Base-by-base conservation (phyloP, 1,140 invertebrate genomes). In the Drosophila asahinai region DNA sequence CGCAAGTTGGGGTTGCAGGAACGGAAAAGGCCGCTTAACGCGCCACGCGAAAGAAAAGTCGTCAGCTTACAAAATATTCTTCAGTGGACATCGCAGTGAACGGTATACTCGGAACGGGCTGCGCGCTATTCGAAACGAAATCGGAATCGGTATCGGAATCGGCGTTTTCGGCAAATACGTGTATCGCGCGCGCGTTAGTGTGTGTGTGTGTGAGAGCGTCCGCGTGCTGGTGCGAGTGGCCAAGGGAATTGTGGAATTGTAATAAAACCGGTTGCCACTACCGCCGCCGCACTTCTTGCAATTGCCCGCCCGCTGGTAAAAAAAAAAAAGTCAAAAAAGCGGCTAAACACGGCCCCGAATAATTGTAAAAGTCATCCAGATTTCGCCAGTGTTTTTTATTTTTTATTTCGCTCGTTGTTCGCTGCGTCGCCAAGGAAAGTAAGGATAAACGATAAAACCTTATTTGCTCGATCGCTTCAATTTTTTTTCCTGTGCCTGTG, bases 401-500 rank as follows among this genome's bases (percentile, higher is more conserved):
- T 17, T 14, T 36, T 17, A 38, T 22, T 38, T 38, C 33, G 52
- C 2, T 17, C 52, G 52, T 38, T 36, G 27, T 33, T 36, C 33
- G 30, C 52, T 30, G 51, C 27, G 51, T 19, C 19, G 12, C 17
- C 14, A 55, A 38, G 17, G 54, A 57, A 40, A 57, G 19, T 19
- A 57, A 57, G 54, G 54, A 57, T 57, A 25, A 57, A 40, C 54
- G 54, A 40, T 11, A 40, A 55, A 57, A 57, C 54, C 36, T 25
- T 19, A 40, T 57, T 57, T 36, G 15, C 36, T 38, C 54, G 54
- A 57, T 57, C 54, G 19, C 54, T 40, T 57, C 54, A 40, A 43
- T 7, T 57, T 57, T 57, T 52, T 57, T 57, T 57, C 19, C 14
- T 57, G 54, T 57, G 54, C 36, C 36, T 57, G 54, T 57, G 36